Base-by-base conservation (phyloP, 1,140 invertebrate species). In the Heliothis subflexa region DNA sequence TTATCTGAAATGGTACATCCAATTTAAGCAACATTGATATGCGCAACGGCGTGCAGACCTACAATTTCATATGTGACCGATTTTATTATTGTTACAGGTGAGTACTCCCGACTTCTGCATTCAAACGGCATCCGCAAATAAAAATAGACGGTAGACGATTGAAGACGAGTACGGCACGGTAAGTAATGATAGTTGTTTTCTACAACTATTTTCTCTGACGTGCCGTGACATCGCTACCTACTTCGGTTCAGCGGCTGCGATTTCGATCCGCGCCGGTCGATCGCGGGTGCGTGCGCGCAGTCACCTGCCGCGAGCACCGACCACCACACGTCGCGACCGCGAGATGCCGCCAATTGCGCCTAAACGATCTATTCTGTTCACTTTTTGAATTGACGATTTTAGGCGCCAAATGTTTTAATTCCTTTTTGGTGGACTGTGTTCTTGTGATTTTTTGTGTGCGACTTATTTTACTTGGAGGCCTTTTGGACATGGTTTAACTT, bases 201-300 rank as follows among this genome's bases (percentile, higher is more conserved):
- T 85, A 83, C 70, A 77, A 77, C 50, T 85, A 88, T 88, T 90
- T 90, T 90, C 88, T 85, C 86, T 85, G 81, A 72, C 81, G 81
- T 79, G 70, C 79, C 78, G 85, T 89, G 89, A 89, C 89, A 89
- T 89, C 66, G 85, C 87, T 86, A 83, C 88, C 89, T 88, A 89
- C 87, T 89, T 85, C 61, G 81, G 74, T 68, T 81, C 54, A 77
- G 73, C 79, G 71, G 75, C 49, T 68, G 83, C 55, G 77, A 71
- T 78, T 77, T 79, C 78, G 81, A 72, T 78, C 66, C 64, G 68
- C 55, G 68, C 40, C 55, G 55, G 77, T 78, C 68, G 77, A 78
- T 68, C 61, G 54, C 54, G 55, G 47, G 57, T 28, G 78, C 61
- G 45, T 78, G 54, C 55, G 77, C 77, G 77, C 86, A 87, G 87